Base-by-base conservation (phyloP, 2,888 invertebrate genomes). In the Napeogenes sylphis region DNA sequence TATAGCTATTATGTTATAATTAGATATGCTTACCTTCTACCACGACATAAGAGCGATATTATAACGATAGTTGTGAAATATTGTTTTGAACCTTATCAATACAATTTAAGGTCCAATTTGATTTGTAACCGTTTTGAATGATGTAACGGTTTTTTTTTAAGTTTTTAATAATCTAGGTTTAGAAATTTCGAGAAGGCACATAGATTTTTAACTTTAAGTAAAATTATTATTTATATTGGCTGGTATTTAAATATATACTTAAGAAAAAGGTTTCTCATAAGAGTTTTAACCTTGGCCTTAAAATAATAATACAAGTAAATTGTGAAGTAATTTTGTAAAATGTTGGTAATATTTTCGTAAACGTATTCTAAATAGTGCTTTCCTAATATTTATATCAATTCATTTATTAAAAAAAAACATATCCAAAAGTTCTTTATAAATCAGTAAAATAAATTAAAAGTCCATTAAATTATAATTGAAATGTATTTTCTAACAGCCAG, bases 1-100 rank as follows among this genome's bases (percentile, higher is more conserved):
- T 64, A 62, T 60, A 54, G 42, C 55, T 46, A 55, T 54, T 57
- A 54, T 55, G 6, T 45, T 51, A 51, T 51, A 51, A 51, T 51
- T 51, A 51, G 51, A 51, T 51, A 51, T 51, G 51, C 51, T 51
- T 30, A 51, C 51, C 51, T 30, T n/a, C 51, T 51, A 51, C 51
- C 51, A 30, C 51, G 51, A 51, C 30, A 30, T 30, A 4, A 51
- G 47, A 51, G 30, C 51, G 51, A 51, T 51, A 51, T 30, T 30
- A 21, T 51, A 51, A n/a, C 51, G 47, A 47, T 8, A 51, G 30
- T 12, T 51, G n/a, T 51, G 21, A 51, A 51, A 51, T 51, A 51
- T 51, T 30, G 30, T 51, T 51, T 30, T 51, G 10, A 51, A 51
- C 51, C 51, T 51, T 51, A 51, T 10, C 0, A 1, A 8, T 10